Base-by-base conservation (phyloP, 2,888 invertebrate genomes). In the Lycocerus yunnanus region DNA sequence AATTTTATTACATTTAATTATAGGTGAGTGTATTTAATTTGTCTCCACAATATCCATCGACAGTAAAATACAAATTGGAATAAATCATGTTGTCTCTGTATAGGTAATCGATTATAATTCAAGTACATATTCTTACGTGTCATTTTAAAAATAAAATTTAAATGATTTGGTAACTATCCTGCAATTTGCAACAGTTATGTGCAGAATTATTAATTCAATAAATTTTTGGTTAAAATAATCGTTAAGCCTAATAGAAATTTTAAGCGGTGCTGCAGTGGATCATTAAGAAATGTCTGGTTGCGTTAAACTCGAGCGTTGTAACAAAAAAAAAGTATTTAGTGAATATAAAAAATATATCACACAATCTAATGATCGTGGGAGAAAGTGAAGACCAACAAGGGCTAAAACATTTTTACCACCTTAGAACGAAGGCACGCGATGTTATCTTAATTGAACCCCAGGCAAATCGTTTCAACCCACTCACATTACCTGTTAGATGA, bases 391-490 rank as follows among this genome's bases (percentile, higher is more conserved):
- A 71, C 58, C 69, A 69, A 73, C 76, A 71, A 75, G 73, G 74
- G 68, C 60, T 68, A 65, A 43, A 68, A 70, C 74, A 67, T 66
- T 68, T 70, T 73, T 75, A 73, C 76, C 79, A 78, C 76, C 76
- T 72, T 68, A 73, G 60, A 60, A 20, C 69, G 72, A 69, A 74
- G 72, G 76, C 75, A 76, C 74, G 73, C 75, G 79, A 78, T 79
- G 76, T 78, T 79, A 79, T 79, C 78, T 79, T 79, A 79, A 79
- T 79, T 79, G 78, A 73, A 75, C 77, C 73, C 72, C 74, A 68
- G 79, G 79, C 77, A 77, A 78, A 78, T 79, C 79, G 78, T 75
- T 79, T 76, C 72, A 68, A 72, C 76, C 76, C 76, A 73, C 75
- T 76, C 76, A 69, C 74, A 74, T 78, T 72, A 72, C 75, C 78